Conservation (phyloP, 2,113 vertebrate species). For the Taurulus bubalis region DNA sequence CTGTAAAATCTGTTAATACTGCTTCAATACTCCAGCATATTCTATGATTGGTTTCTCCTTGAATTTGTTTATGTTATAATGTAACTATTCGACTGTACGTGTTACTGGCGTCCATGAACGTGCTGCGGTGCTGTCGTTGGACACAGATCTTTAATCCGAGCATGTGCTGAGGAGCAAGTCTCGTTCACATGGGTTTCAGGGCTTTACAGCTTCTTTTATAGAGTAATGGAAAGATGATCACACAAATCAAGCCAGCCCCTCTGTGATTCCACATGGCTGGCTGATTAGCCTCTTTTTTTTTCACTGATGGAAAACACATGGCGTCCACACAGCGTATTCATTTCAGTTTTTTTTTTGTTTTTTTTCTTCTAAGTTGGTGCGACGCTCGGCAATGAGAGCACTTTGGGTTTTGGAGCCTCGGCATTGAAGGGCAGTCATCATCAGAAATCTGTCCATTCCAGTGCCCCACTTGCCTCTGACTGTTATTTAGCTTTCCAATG, state of each 20-base stretch:
- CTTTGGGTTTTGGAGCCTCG: constrained; percentile 53
- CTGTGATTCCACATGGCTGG: constrained; percentile 72
- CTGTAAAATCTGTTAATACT: background rate
- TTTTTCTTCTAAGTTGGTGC: constrained; percentile 13
- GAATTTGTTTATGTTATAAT: background rate
- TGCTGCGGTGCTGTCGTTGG: background rate
- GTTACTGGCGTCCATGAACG: constrained; percentile 4
- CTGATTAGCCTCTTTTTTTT: constrained; percentile 68
- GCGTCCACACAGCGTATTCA: constrained; percentile 63
- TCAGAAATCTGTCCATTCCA: constrained; percentile 68
- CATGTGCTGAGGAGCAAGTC: constrained; percentile 34
- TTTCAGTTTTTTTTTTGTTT: constrained; percentile 41
- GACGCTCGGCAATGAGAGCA: constrained; percentile 41
- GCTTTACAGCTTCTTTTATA: constrained; percentile 65
- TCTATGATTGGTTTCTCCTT: background rate
- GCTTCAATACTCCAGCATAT: background rate
- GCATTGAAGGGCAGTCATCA: constrained; percentile 73
- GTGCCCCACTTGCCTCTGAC: constrained; percentile 69
- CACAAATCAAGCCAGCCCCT: constrained; percentile 58
- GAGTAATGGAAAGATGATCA: constrained; percentile 75
- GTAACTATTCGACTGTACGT: background rate
- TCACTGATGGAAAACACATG: constrained; percentile 79
- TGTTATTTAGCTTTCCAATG: constrained; percentile 79
- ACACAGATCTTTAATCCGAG: constrained; percentile 43
- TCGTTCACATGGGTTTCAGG: constrained; percentile 38